Percentiles rank a stretch among this genome's conserved stretches.
Evolutionary conservation across 2,797 vertebrate genomes (phyloP).

Genomic region (Acipenser transmontanus): DNA sequence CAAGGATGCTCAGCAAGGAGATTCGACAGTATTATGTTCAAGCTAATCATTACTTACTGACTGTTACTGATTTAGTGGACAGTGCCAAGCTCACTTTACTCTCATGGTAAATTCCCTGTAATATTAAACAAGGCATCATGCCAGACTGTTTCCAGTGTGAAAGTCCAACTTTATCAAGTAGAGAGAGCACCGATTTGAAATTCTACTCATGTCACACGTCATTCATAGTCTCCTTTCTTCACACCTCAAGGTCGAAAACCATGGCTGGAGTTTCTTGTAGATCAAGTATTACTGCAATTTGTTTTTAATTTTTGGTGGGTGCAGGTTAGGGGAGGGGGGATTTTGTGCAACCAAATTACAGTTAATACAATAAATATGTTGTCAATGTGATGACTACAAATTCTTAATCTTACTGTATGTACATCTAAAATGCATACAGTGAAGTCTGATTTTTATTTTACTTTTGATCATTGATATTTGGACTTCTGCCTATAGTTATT

Average conservation of each 20-base stretch:
- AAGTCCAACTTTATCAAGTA: background rate
- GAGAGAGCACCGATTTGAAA: background rate
- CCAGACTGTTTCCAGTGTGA: constrained; percentile 23
- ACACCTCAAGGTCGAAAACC: background rate
- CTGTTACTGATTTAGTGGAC: constrained; percentile 18
- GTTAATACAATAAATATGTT: no score
- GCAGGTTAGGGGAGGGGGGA: no score
- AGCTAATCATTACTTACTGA: constrained; percentile 33
- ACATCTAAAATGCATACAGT: no score
- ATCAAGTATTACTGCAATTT: no score
- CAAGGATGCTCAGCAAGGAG: constrained; percentile 45
- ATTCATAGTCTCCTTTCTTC: background rate
- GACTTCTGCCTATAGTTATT: no score
- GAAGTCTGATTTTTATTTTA: no score
- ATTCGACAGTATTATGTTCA: constrained; percentile 41
- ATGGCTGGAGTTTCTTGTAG: background rate
- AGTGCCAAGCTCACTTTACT: constrained; percentile 1
- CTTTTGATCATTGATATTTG: no score
- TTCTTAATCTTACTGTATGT: no score
- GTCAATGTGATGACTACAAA: no score
- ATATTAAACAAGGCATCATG: constrained; percentile 11
- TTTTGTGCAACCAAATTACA: no score
- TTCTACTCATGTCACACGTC: background rate
- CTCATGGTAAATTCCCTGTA: background rate
- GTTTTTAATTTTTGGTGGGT: no score